Evolutionary conservation across 2,797 vertebrate species (phyloP), one percentile per base, ranked within the genome.

Genomic region (Lycodopsis pacificus): DNA sequence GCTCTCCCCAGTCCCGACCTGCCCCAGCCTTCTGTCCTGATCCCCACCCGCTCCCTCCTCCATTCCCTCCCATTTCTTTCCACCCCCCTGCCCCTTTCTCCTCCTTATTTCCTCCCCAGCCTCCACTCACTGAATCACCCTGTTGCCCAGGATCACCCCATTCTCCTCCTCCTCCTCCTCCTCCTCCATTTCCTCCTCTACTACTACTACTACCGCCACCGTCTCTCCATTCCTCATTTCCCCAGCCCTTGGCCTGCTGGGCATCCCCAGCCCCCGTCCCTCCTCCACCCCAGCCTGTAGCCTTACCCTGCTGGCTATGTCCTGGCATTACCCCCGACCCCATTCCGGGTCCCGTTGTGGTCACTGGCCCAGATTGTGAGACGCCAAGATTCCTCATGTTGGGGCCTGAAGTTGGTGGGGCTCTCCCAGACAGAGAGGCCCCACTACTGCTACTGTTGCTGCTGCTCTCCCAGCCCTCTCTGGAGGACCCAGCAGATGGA

Each of bases 381-480:
- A 91, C 79, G 77, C 91, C 86, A 51, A 91, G 86, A 85, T 92
- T 95, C 83, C 90, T 94, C 77, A 91, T 90, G 88, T 85, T 94
- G 81, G 91, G 80, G 76, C 89, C 90, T 58, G 92, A 90, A 71
- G 90, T 63, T 69, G 86, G 90, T 38, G 91, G 92, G 46, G 89
- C 93, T 85, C 94, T 92, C 64, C 90, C 91, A 65, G 93, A 92
- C 71, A 94, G 53, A 58, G 95, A 95, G 12, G 93, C 91, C 76
- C 92, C 92, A 79, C 93, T 93, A 84, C 93, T 94, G 91, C 93
- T 95, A 92, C 92, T 94, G 93, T 92, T 94, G 83, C 94, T 94
- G 88, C 93, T 96, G 95, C 96, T 98, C 94, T 99, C 98, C 98
- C 98, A 99, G 92, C 97, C 97, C 58, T 95, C 95, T 79, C 87